Conservation (phyloP, 1,140 invertebrate genomes). For the Magallana angulata region DNA sequence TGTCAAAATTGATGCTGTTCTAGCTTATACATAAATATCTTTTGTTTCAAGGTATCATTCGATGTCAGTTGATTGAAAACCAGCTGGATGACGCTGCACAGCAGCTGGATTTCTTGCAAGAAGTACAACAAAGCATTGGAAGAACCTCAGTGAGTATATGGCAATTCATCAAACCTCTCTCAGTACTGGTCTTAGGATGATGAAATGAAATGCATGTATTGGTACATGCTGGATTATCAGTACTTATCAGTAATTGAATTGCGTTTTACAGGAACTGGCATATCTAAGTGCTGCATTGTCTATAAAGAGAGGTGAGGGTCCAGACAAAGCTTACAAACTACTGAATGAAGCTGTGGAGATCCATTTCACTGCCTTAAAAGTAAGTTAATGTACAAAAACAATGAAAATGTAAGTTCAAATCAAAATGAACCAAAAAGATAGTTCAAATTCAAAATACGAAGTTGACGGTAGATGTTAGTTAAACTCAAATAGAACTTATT, state of each 20-base stretch:
- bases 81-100: slow-evolving; percentile 86
- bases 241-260: not conserved
- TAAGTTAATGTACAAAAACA: slow-evolving; percentile 40
- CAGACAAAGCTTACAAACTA: slow-evolving; percentile 81
- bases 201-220: too few species aligned
- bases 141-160: slow-evolving; percentile 79
- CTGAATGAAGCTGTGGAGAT: slow-evolving; percentile 87
- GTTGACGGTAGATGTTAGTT: too few species aligned
- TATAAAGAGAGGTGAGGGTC: slow-evolving; percentile 80
- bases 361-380: slow-evolving; percentile 82
- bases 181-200: too few species aligned
- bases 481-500: too few species aligned
- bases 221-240: not conserved
- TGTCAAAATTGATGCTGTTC: not conserved
- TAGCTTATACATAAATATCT: not conserved
- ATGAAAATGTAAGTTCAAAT: too few species aligned
- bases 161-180: not conserved
- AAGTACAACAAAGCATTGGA: slow-evolving; percentile 86
- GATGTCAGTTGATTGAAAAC: slow-evolving; percentile 86
- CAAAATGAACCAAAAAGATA: too few species aligned
- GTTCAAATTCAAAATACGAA: too few species aligned
- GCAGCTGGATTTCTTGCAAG: slow-evolving; percentile 92
- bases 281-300: slow-evolving; percentile 81
- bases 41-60: slow-evolving; percentile 84
- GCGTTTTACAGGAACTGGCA: slow-evolving; percentile 75